Base-by-base conservation (phyloP, 2,113 vertebrate species). In the Aphelocoma coerulescens region DNA sequence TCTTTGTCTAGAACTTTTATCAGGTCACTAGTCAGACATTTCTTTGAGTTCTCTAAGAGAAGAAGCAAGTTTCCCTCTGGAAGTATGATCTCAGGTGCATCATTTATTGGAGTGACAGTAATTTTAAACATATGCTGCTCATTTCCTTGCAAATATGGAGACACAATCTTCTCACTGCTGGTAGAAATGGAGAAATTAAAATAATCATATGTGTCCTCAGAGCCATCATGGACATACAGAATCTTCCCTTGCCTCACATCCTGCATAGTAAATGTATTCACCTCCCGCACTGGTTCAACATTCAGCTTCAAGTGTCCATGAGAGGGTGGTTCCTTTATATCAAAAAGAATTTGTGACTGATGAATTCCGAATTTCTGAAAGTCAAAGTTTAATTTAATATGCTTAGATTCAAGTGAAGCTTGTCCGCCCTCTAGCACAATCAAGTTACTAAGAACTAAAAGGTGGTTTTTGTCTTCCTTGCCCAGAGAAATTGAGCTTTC, bases 181-280 rank as follows among this genome's bases (percentile, higher is more conserved):
- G 95, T 97, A 97, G 96, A 98, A 88, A 99, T 18, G 3, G 98
- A 98, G 96, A 99, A 99, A 93, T 97, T 98, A 82, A 99, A 99
- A 93, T 97, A 97, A 97, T 99, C 98, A 0, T 91, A 97, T 26
- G 96, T 94, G 72, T 98, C 97, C 90, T 99, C 99, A 59, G 99
- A 99, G 51, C 98, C 98, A 83, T 98, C 98, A 35, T 99, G 99
- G 93, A 99, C 93, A 54, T 99, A 99, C 58, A 98, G 98, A 46
- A 99, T 97, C 91, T 98, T 97, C 26, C 96, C 98, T 58, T 98
- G 98, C 98, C 97, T 97, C 62, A 99, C 95, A 28, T 99, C 99
- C 89, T 98, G 97, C 98, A 99, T 85, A 76, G 98, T 98, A 91
- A 99, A 99, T 16, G 91, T 97, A 90, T 98, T 98, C 74, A 98